These are phyloP conservation scores for Littorina saxatilis DNA, from an alignment of 1,140 invertebrate species.

Conservation along the genomic window DNA sequence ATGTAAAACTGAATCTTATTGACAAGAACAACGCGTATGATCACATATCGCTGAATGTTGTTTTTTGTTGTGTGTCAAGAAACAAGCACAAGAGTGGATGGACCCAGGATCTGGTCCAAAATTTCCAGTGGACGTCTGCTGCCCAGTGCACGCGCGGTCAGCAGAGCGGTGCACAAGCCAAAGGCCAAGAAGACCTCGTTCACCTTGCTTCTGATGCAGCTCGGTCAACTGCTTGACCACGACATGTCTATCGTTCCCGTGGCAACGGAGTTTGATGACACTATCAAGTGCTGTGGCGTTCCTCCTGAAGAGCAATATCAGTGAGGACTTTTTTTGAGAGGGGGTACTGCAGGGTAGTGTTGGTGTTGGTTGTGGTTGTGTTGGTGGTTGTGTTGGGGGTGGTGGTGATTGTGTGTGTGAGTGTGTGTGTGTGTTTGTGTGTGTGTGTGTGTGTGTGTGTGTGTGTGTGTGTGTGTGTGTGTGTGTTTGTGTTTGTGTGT, in stretches of 20 bases:
- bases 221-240: conserved; percentile 97
- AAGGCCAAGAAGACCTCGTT: neutral
- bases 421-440: neutral
- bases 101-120: neutral
- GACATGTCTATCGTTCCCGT: conserved; percentile 80
- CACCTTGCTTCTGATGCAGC: conserved; percentile 93
- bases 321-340: no score
- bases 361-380: neutral
- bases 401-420: neutral
- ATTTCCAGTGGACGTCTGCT: neutral
- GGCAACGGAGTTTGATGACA: conserved; percentile 15
- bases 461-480: neutral
- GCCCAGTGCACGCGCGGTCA: conserved; percentile 36
- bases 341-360: neutral
- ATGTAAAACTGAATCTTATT: no score
- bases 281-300: conserved; percentile 30
- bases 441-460: neutral
- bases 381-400: no score
- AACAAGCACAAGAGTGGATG: no score
- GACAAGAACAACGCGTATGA: no score
- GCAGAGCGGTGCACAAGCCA: conserved; percentile 30
- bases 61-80: no score
- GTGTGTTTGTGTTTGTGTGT: neutral
- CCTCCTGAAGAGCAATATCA: neutral
- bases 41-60: no score